Conservation (phyloP, 1,140 invertebrate genomes). For the Dryas iulia region DNA sequence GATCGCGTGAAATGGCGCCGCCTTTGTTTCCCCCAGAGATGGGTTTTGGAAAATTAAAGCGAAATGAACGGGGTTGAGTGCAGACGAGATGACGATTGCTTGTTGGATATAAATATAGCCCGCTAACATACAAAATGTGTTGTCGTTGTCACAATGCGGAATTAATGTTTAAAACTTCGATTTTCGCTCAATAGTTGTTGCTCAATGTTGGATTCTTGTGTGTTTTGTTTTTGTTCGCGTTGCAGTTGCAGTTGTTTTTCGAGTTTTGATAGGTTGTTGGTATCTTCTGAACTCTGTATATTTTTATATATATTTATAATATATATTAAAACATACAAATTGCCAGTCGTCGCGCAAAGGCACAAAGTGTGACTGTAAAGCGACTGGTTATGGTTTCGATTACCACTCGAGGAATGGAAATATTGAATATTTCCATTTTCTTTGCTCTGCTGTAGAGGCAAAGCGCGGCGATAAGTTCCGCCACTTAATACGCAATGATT, state of each 20-base stretch:
- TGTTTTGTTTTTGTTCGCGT: not conserved
- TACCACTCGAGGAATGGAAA: no score
- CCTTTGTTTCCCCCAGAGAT: slow-evolving; percentile 69
- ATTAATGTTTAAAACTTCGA: slow-evolving; percentile 27
- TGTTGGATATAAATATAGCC: slow-evolving; percentile 65
- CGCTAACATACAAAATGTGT: slow-evolving; percentile 46
- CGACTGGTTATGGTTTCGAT: no score
- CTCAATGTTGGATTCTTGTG: slow-evolving; percentile 1
- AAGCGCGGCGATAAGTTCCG: no score
- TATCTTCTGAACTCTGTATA: not conserved
- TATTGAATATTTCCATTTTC: no score
- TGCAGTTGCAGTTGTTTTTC: no score
- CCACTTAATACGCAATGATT: no score
- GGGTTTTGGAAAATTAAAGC: slow-evolving; percentile 77
- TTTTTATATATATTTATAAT: not conserved
- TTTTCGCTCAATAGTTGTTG: slow-evolving; percentile 15
- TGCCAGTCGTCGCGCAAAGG: not conserved
- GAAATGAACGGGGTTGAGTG: slow-evolving; percentile 66
- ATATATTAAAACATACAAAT: not conserved
- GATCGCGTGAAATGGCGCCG: slow-evolving; percentile 73
- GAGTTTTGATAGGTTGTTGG: not conserved
- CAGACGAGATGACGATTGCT: slow-evolving; percentile 69
- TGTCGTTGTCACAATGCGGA: slow-evolving; percentile 26
- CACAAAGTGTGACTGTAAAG: no score
- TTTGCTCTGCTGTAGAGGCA: no score